Percentiles rank a stretch among this genome's conserved stretches.
These are phyloP conservation scores for Tenthredo amoena DNA, from an alignment of 2,888 invertebrate genomes.

Conservation along the genomic window DNA sequence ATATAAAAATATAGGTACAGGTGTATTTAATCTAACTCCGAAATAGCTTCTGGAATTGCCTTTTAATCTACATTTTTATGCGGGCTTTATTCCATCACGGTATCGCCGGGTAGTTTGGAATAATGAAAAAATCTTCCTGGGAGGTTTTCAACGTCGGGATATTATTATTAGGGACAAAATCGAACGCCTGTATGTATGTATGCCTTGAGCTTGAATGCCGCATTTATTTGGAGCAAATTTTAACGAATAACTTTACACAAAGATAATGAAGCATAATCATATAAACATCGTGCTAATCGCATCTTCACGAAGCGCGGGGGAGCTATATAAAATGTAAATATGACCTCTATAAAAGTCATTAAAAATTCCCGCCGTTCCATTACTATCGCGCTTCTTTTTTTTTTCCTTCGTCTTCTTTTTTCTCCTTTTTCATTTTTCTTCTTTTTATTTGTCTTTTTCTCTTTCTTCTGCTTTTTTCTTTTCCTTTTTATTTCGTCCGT, in stretches of 20 bases:
- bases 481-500: background rate
- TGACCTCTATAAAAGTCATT: conserved; percentile 47
- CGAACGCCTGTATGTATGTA: background rate
- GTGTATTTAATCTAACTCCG: conserved; percentile 12
- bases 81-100: background rate
- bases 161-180: background rate
- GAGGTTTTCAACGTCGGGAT: background rate
- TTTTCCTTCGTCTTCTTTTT: background rate
- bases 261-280: conserved; percentile 43
- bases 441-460: background rate
- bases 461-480: background rate
- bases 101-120: background rate
- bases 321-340: conserved; percentile 48
- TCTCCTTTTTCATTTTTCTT: conserved; percentile 16
- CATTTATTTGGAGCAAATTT: background rate
- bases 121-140: conserved; percentile 1
- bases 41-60: conserved; percentile 8
- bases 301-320: conserved; percentile 19
- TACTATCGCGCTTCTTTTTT: conserved; percentile 15
- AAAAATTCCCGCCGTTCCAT: conserved; percentile 43
- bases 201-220: background rate
- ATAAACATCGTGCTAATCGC: conserved; percentile 44
- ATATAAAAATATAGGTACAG: background rate
- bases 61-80: conserved; percentile 18
- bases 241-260: conserved; percentile 1